Evolutionary conservation across 2,888 invertebrate species (phyloP).

Genomic region (Erebia palarica): DNA sequence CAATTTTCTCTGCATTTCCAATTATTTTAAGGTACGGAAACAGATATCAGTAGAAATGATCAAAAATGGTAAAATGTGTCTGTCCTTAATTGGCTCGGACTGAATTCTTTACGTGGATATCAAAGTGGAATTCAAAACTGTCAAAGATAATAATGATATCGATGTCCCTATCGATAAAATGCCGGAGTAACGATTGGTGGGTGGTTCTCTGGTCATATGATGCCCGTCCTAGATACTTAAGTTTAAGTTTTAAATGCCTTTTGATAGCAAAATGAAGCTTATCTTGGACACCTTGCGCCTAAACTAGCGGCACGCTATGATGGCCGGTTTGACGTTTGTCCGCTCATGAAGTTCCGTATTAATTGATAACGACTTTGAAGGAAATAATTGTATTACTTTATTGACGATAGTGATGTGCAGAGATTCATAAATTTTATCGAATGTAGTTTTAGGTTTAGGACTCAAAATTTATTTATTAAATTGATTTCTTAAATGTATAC

Average conservation of each 20-base stretch:
- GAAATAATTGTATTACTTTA: no score
- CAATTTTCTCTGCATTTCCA: background rate
- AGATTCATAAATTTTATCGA: no score
- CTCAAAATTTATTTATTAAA: no score
- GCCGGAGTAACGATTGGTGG: background rate
- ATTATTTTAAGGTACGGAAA: background rate
- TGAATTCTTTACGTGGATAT: background rate
- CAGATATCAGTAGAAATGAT: background rate
- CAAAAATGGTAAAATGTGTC: background rate
- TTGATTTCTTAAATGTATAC: no score
- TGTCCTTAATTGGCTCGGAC: constrained; percentile 1
- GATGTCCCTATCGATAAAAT: background rate
- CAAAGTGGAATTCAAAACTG: background rate
- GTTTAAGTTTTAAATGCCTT: background rate
- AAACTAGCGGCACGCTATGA: no score
- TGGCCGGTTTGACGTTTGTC: no score
- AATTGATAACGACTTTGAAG: no score
- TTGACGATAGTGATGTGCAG: no score
- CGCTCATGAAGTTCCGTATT: no score
- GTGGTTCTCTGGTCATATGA: background rate
- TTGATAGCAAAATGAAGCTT: background rate
- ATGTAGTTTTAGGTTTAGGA: no score
- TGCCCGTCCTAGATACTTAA: background rate
- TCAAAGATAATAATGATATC: background rate
- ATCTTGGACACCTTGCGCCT: no score